These are phyloP conservation scores for Myoxocephalus aenaeus DNA, from an alignment of 2,797 vertebrate species.

Conservation along the genomic window DNA sequence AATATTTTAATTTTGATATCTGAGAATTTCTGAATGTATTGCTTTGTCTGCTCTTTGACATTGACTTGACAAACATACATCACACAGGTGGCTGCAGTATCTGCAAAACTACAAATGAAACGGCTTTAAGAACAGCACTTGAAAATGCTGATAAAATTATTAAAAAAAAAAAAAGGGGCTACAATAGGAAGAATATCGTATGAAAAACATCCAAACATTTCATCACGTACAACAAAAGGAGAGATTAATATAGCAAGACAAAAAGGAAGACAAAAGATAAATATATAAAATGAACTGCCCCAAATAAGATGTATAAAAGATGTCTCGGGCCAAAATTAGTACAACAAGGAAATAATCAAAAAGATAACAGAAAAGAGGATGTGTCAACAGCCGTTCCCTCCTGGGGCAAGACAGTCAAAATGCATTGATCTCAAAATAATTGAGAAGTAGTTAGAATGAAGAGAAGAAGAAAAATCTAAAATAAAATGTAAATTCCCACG, in stretches of 20 bases:
- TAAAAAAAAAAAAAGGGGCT: not conserved
- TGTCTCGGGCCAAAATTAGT: not conserved
- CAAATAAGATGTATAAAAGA: not conserved
- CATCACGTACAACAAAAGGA: not conserved
- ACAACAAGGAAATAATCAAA: not conserved
- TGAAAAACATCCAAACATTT: conserved; percentile 2
- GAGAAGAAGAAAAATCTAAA: not conserved
- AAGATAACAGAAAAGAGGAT: not conserved
- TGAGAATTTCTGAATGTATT: not conserved
- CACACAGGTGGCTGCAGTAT: not conserved
- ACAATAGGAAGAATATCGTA: not conserved
- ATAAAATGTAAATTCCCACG: not conserved
- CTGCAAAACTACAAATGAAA: not conserved
- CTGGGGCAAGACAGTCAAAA: not conserved
- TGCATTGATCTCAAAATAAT: not conserved
- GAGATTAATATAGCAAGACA: not conserved
- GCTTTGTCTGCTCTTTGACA: not conserved
- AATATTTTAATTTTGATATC: not conserved
- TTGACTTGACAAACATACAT: not conserved
- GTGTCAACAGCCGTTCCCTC: not conserved
- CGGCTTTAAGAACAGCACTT: not conserved
- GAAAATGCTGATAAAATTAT: not conserved
- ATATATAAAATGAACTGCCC: not conserved
- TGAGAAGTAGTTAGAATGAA: not conserved
- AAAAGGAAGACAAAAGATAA: not conserved